Evolutionary conservation across 2,888 invertebrate genomes (phyloP).

Genomic region (Catocala nupta): DNA sequence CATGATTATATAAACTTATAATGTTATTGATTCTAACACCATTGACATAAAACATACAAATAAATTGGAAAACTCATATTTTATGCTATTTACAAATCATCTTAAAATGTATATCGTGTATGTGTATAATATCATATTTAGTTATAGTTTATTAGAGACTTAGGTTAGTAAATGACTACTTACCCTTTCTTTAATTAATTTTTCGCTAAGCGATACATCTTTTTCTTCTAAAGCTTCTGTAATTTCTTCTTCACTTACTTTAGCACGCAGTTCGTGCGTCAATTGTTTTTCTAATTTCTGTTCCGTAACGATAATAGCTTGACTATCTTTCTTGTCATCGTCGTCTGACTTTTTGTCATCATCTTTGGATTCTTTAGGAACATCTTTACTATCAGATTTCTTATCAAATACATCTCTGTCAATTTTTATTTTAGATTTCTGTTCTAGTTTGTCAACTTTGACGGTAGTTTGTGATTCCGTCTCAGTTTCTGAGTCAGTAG

Average conservation of each 20-base stretch:
- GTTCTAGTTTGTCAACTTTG: constrained; percentile 74
- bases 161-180: background rate
- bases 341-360: constrained; percentile 59
- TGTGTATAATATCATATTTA: background rate
- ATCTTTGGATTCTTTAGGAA: constrained; percentile 65
- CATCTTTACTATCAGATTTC: constrained; percentile 53
- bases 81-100: no score
- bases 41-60: no score
- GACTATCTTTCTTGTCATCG: constrained; percentile 64
- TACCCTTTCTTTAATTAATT: constrained; percentile 70
- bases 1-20: no score
- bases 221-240: constrained; percentile 76
- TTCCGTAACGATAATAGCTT: constrained; percentile 56
- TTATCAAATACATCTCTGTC: constrained; percentile 62
- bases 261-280: constrained; percentile 68
- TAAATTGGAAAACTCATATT: no score
- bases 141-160: background rate
- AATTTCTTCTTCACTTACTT: constrained; percentile 76
- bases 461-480: constrained; percentile 85
- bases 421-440: constrained; percentile 62
- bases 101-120: no score
- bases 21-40: no score
- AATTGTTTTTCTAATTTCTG: constrained; percentile 69
- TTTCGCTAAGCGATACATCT: constrained; percentile 68
- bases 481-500: constrained; percentile 85